Percentiles rank a stretch among this genome's conserved stretches.
phyloP scores from a whole-genome alignment of 2,888 invertebrate genomes.

The Oligia strigilis region DNA sequence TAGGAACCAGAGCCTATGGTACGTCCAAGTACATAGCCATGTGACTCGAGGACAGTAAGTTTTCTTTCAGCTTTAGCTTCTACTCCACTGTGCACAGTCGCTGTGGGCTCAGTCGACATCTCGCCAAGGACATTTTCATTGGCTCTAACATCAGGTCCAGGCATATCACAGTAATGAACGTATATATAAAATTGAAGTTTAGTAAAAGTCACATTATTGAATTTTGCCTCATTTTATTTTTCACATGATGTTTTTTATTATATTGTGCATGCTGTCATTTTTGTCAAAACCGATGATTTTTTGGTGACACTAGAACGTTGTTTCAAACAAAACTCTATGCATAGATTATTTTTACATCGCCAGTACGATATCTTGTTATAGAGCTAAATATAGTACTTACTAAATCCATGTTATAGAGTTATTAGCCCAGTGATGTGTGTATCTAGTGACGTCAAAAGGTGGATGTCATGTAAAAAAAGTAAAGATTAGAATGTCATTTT shows the following conservation, averaged over 20 bases:
- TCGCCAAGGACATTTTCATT: constrained; percentile 89
- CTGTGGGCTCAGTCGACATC: constrained; percentile 87
- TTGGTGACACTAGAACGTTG: constrained; percentile 72
- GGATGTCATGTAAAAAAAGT: not conserved
- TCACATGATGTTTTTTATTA: constrained; percentile 76
- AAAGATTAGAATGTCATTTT: not conserved
- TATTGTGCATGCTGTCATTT: constrained; percentile 83
- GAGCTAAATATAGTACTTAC: not conserved
- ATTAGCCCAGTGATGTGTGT: not conserved
- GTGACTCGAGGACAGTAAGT: constrained; percentile 93
- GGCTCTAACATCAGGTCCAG: constrained; percentile 88
- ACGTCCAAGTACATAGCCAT: constrained; percentile 94
- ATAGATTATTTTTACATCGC: constrained; percentile 64
- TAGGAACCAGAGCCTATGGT: constrained; percentile 96
- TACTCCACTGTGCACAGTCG: constrained; percentile 85
- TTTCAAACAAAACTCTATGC: constrained; percentile 73
- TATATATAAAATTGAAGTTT: constrained; percentile 77
- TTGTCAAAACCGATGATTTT: constrained; percentile 77
- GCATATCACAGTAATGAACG: constrained; percentile 87
- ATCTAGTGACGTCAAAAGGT: not conserved
- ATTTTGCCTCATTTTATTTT: constrained; percentile 83
- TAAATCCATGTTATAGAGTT: not conserved
- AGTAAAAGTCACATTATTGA: constrained; percentile 83
- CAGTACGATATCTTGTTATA: constrained; percentile 43
- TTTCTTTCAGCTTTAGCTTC: constrained; percentile 86